A percentile compares a stretch with the other conserved stretches of the same genome.
phyloP scores from a whole-genome alignment of 2,888 invertebrate genomes.

The Ichneumon xanthorius region DNA sequence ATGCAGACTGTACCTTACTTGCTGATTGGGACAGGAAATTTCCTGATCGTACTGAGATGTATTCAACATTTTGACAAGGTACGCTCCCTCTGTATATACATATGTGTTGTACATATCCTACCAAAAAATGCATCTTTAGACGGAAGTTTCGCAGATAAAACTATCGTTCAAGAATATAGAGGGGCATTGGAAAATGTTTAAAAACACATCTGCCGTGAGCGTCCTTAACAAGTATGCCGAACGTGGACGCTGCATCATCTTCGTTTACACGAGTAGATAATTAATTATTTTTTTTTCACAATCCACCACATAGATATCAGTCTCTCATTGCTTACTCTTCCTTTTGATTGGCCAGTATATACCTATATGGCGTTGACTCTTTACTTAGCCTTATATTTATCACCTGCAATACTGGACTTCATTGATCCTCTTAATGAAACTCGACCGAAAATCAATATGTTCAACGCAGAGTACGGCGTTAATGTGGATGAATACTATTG shows the following conservation, averaged over 20 bases:
- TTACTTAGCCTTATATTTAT: not conserved
- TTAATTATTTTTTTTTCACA: too few species aligned
- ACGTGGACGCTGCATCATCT: not conserved
- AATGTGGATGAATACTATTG: slow-evolving; percentile 42
- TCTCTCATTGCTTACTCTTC: not conserved
- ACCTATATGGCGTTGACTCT: not conserved
- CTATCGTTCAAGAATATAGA: not conserved
- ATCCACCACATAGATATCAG: too few species aligned
- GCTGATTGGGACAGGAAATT: not conserved
- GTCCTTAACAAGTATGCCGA: not conserved
- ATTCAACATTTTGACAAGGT: not conserved
- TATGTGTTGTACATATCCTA: too few species aligned
- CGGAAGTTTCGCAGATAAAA: not conserved
- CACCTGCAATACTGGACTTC: slow-evolving; percentile 25
- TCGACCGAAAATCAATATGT: slow-evolving; percentile 26
- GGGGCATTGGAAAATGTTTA: not conserved
- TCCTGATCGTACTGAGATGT: not conserved
- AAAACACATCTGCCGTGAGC: not conserved
- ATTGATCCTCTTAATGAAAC: not conserved
- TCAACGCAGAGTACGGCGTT: slow-evolving; percentile 41
- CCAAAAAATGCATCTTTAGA: not conserved
- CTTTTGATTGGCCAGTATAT: not conserved
- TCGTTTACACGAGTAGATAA: not conserved
- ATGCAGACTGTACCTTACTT: not conserved
- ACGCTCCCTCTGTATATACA: not conserved